A percentile compares a stretch with the other conserved stretches of the same genome.
phyloP scores from a whole-genome alignment of 2,113 vertebrate species.

The Bos indicus region DNA sequence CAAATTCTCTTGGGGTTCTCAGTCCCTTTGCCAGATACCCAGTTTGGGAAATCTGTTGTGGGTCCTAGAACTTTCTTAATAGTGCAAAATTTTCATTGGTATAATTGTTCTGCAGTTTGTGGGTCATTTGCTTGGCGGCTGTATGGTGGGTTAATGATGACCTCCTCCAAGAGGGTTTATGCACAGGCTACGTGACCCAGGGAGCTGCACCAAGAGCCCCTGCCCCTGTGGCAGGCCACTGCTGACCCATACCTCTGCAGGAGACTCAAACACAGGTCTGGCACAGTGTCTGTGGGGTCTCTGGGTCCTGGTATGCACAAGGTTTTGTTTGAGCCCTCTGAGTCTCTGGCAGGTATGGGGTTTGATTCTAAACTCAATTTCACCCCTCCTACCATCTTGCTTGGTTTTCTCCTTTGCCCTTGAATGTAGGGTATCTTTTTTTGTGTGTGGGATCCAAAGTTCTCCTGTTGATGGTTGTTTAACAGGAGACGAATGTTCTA shows the following conservation, averaged over 20 bases:
- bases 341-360: background rate
- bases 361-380: background rate
- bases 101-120: background rate
- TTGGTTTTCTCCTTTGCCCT: background rate
- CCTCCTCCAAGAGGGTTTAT: background rate
- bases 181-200: background rate
- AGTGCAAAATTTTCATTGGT: background rate
- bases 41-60: background rate
- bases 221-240: background rate
- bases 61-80: background rate
- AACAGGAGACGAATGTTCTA: background rate
- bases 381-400: background rate
- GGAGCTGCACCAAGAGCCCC: background rate
- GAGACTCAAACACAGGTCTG: background rate
- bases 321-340: background rate
- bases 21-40: background rate
- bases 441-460: fast-evolving
- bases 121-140: background rate
- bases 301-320: background rate
- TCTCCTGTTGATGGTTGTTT: background rate
- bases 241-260: background rate
- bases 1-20: background rate
- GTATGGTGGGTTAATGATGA: background rate
- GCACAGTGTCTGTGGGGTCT: background rate
- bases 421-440: background rate